Evolutionary conservation across 2,797 vertebrate genomes (phyloP).

Genomic region (Melanotaenia pygmaea): DNA sequence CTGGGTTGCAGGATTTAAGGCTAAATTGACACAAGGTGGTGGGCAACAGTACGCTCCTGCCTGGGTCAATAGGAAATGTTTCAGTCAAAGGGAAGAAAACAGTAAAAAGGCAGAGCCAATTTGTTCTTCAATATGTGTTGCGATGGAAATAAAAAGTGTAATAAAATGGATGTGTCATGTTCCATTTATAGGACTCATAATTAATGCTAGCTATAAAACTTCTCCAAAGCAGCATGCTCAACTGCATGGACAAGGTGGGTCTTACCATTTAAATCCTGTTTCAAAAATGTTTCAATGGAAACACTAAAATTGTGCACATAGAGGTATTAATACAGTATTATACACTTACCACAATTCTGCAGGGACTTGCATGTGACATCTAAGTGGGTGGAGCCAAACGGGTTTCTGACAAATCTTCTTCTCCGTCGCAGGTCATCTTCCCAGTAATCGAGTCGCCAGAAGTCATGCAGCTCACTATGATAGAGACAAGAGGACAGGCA

Average conservation of each 20-base stretch:
- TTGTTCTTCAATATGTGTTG: conserved; percentile 60
- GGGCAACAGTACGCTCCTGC: conserved; percentile 50
- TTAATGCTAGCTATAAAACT: conserved; percentile 69
- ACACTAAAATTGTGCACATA: conserved; percentile 14
- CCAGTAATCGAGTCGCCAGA: conserved; percentile 99
- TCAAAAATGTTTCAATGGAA: conserved; percentile 12
- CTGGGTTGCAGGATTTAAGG: conserved; percentile 65
- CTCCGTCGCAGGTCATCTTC: conserved; percentile 96
- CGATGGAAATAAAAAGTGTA: conserved; percentile 64
- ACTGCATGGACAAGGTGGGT: conserved; percentile 13
- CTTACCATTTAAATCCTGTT: conserved; percentile 15
- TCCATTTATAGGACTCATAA: conserved; percentile 73
- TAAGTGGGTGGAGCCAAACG: conserved; percentile 94
- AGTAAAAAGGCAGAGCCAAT: conserved; percentile 51
- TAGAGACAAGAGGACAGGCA: conserved; percentile 57
- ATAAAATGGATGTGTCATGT: conserved; percentile 78
- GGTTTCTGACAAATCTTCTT: conserved; percentile 94
- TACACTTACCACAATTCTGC: conserved; percentile 92
- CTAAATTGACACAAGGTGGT: conserved; percentile 63
- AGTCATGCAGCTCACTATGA: conserved; percentile 92
- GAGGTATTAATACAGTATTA: conserved; percentile 13
- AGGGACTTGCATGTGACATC: conserved; percentile 90
- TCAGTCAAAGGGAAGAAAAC: conserved; percentile 52
- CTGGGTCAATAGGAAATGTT: conserved; percentile 68
- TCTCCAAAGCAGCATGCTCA: conserved; percentile 37